Conservation (phyloP, 2,888 invertebrate genomes). For the Slavum lentiscoides region DNA sequence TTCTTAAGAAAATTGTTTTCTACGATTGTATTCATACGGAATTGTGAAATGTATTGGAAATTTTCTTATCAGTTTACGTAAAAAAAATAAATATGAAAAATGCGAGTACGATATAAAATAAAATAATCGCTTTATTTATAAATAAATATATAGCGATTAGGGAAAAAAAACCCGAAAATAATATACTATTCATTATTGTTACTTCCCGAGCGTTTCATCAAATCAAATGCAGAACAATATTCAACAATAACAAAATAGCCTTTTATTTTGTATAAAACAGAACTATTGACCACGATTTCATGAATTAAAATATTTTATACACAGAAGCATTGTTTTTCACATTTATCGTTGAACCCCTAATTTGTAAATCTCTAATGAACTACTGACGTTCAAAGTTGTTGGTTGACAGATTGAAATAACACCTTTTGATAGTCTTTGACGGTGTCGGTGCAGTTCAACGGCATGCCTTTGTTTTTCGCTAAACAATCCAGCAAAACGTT, state of each 20-base stretch:
- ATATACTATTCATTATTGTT: neutral
- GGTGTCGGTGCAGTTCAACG: constrained; percentile 30
- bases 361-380: constrained; percentile 21
- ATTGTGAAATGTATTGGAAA: no score
- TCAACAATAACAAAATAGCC: constrained; percentile 38
- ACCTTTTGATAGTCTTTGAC: constrained; percentile 43
- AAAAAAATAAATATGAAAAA: neutral
- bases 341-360: constrained; percentile 32
- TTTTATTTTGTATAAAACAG: constrained; percentile 39
- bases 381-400: constrained; percentile 23
- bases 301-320: constrained; percentile 27
- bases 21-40: neutral
- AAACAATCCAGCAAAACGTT: constrained; percentile 31
- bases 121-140: neutral
- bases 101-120: neutral
- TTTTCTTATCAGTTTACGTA: neutral
- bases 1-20: no score
- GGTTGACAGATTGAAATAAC: constrained; percentile 40
- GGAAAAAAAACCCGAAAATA: neutral
- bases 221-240: constrained; percentile 21
- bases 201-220: neutral
- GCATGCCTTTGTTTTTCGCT: constrained; percentile 19
- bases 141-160: neutral
- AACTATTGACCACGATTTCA: constrained; percentile 36
- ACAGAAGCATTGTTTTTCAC: constrained; percentile 10